Evolutionary conservation across 2,113 vertebrate species (phyloP), one percentile per base, ranked within the genome.

Genomic region (Toxotes jaculatrix): DNA sequence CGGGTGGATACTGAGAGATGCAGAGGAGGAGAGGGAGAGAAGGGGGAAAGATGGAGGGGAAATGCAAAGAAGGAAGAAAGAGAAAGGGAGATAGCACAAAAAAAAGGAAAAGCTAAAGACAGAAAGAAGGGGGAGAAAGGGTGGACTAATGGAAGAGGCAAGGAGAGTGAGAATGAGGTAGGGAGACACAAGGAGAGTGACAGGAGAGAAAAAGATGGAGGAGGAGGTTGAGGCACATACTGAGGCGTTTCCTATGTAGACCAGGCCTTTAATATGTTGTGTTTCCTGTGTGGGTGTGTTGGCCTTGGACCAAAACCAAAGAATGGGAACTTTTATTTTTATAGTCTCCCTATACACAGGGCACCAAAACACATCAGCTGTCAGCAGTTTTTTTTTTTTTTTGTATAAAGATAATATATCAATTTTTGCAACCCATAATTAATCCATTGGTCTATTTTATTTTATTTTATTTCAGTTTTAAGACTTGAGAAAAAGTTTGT

Each of bases 1-100:
- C 64, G 72, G 86, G 73, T 80, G 90, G 89, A 78, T 82, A 74
- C 56, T 19, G 74, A 89, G 78, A 86, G 85, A 84, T 82, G 83
- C 79, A 80, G 86, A 82, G 72, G 84, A 86, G 82, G 66, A 71
- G 74, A 45, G 72, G 76, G 40, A 76, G 67, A 6, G 45, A 5
- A 27, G 38, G 32, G 43, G n/a, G 36, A 4, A 55, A 74, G 72
- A 38, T 31, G 43, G 74, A 61, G 43, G 47, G 53, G 51, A 70
- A 13, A 17, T 43, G 69, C 69, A 84, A 69, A 34, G 65, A 72
- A 56, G 16, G 53, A 21, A 80, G 69, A 65, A 51, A 83, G 69
- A 62, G 49, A 56, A 9, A 38, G 66, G 72, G 63, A 65, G 60
- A 36, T 14, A 45, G 68, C 43, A 19, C 27, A 57, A 1, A 14